These are phyloP conservation scores for Eupithecia abbreviata DNA, from an alignment of 2,888 invertebrate genomes.

Conservation along the genomic window DNA sequence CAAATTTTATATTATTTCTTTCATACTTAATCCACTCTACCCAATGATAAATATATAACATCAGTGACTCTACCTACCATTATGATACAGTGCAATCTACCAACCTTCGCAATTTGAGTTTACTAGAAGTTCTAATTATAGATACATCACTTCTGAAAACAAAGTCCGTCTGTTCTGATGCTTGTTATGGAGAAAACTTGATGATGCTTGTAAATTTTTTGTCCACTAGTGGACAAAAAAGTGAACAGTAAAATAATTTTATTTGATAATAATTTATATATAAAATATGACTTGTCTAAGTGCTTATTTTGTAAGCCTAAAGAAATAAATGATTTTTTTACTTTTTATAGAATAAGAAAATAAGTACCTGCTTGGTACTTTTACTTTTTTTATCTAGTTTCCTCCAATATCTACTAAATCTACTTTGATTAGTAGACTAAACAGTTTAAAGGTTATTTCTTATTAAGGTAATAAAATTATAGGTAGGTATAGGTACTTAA, in stretches of 20 bases:
- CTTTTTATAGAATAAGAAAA: no score
- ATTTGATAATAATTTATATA: no score
- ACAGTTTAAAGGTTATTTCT: neutral
- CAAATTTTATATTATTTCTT: no score
- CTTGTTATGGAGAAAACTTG: neutral
- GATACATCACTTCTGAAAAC: neutral
- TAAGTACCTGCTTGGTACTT: neutral
- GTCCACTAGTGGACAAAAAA: no score
- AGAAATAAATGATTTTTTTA: no score
- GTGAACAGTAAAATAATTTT: no score
- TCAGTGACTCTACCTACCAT: neutral
- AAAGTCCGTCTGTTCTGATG: neutral
- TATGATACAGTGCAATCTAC: neutral
- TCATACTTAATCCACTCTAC: neutral
- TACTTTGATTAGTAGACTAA: neutral
- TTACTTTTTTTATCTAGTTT: neutral
- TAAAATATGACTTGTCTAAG: no score
- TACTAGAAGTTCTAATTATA: neutral
- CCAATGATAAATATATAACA: neutral
- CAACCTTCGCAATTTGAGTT: neutral
- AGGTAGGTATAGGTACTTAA: no score
- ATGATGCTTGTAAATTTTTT: no score
- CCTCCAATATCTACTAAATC: neutral
- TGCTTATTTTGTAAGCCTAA: no score
- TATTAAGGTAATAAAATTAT: no score